These are phyloP conservation scores for Lagopus leucura DNA, from an alignment of 2,113 vertebrate species.

Conservation along the genomic window DNA sequence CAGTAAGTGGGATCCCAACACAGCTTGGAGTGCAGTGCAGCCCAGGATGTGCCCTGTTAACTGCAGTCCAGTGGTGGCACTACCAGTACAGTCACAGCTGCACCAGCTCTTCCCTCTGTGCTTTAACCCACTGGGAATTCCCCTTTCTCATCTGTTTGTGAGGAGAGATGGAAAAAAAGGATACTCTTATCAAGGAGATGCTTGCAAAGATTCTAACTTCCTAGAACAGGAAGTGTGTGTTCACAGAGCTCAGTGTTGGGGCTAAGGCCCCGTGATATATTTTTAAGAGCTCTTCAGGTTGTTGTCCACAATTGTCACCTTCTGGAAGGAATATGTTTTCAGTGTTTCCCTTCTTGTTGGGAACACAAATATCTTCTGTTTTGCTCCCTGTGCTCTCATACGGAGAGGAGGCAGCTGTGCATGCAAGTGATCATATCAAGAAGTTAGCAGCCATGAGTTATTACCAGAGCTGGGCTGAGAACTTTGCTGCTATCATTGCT, in stretches of 20 bases:
- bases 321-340: background rate
- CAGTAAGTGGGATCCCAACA: rapidly evolving
- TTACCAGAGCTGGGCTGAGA: slow-evolving; percentile 30
- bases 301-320: background rate
- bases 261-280: background rate
- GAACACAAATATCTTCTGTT: background rate
- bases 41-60: background rate
- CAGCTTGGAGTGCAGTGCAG: background rate
- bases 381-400: background rate
- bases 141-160: background rate
- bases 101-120: rapidly evolving
- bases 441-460: slow-evolving; percentile 22
- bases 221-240: background rate
- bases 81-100: background rate
- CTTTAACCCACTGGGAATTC: background rate
- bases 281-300: background rate
- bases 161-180: background rate
- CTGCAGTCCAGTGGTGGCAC: background rate
- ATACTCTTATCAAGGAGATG: background rate
- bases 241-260: background rate
- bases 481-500: slow-evolving; percentile 58
- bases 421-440: slow-evolving; percentile 41
- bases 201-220: background rate
- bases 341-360: background rate
- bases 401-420: background rate